Conservation (phyloP, 1,140 invertebrate species). For the Drosophila miranda region DNA sequence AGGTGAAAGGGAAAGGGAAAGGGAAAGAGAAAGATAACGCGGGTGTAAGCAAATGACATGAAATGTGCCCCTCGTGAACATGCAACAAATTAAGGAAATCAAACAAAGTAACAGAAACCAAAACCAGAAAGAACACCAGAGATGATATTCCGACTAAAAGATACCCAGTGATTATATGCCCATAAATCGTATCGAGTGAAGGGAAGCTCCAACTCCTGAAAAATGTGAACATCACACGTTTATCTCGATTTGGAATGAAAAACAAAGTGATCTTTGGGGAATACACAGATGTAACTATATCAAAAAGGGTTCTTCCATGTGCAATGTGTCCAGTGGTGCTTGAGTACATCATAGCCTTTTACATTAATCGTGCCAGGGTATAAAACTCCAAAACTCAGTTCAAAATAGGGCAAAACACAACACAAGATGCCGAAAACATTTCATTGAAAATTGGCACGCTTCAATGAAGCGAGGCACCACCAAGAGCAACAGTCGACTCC, state of each 20-base stretch:
- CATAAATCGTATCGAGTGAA: no score
- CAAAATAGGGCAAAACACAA: slow-evolving; percentile 37
- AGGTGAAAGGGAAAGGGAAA: not conserved
- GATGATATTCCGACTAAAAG: no score
- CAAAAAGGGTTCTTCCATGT: no score
- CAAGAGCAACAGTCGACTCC: slow-evolving; percentile 21
- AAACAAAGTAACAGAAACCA: slow-evolving; percentile 16
- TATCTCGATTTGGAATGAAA: no score
- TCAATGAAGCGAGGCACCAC: slow-evolving; percentile 61
- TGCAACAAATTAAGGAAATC: slow-evolving; percentile 44
- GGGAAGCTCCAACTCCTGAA: no score
- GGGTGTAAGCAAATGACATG: slow-evolving; percentile 15
- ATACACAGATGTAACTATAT: no score
- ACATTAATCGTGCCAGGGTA: no score
- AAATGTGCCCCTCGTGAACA: slow-evolving; percentile 24
- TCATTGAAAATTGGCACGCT: slow-evolving; percentile 78
- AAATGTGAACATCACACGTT: no score
- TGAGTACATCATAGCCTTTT: no score
- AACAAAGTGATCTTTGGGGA: no score
- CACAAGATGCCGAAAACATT: slow-evolving; percentile 70
- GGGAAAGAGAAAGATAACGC: slow-evolving; percentile 2
- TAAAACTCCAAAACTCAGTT: slow-evolving; percentile 1
- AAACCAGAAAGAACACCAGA: slow-evolving; percentile 13
- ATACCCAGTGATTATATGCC: no score
- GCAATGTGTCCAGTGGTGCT: no score